Evolutionary conservation across 2,888 invertebrate genomes (phyloP).

Genomic region (Caenorhabditis panamensis): DNA sequence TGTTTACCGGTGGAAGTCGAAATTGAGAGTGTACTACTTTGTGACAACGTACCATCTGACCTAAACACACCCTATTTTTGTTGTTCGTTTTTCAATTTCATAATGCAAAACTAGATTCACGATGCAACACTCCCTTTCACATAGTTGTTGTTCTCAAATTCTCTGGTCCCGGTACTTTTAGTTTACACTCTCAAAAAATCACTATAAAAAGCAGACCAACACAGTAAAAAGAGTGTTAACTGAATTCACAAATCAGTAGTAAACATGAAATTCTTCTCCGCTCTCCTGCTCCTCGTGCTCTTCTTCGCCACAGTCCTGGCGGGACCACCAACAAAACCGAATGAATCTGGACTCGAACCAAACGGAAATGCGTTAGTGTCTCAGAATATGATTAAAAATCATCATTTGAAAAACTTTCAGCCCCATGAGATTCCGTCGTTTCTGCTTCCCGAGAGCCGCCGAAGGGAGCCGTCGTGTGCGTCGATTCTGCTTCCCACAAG

Average conservation of each 20-base stretch:
- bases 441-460: background rate
- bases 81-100: too few relatives aligned
- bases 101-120: too few relatives aligned
- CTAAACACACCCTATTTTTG: too few relatives aligned
- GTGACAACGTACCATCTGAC: too few relatives aligned
- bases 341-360: background rate
- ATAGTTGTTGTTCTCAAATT: too few relatives aligned
- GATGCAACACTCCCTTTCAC: too few relatives aligned
- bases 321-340: background rate
- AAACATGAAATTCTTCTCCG: background rate
- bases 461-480: background rate
- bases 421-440: background rate
- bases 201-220: background rate
- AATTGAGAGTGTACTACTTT: too few relatives aligned
- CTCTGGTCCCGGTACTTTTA: background rate
- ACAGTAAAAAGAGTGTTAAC: too few relatives aligned
- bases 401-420: background rate
- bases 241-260: too few relatives aligned
- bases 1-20: too few relatives aligned
- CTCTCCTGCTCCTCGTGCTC: background rate
- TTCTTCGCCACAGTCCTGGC: background rate
- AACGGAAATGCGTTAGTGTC: background rate
- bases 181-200: background rate
- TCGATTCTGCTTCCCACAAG: background rate
- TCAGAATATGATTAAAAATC: too few relatives aligned